Base-by-base conservation (phyloP, 1,140 invertebrate species). In the Drosophila funebris region DNA sequence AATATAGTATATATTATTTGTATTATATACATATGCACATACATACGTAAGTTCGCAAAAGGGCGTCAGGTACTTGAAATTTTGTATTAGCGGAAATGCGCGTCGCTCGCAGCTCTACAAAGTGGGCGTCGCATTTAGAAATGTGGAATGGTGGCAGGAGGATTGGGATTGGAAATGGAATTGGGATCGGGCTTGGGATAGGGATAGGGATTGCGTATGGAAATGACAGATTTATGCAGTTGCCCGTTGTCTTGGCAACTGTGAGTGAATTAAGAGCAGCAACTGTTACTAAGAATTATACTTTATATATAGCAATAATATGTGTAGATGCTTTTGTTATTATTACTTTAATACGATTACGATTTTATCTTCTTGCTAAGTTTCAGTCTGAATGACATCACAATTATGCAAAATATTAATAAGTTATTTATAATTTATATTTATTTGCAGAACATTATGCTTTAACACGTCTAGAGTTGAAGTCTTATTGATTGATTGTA, bases 71-170 rank as follows among this genome's bases (percentile, higher is more conserved):
- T 71, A 75, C 73, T 66, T 75, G 72, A 74, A 31, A 44, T 64
- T 52, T 74, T 53, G 44, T 44, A 46, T 63, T 71, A 57, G 80
- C 79, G 79, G 80, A 83, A 83, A 83, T 84, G 77, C 81, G 75
- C 56, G 61, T 79, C 63, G 52, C 61, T 71, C 66, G 56, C 67
- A 80, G 58, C 68, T 72, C 39, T 20, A 27, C 57, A 73, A 81
- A 83, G 81, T 83, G 80, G 72, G 61, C 62, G 63, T 46, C 50
- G 41, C 13, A 37, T 24, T 70, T 50, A 44, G 60, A 73, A 61
- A 39, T 57, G 58, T 13, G 44, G n/a, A 58, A 33, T 50, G 29
- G 27, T 24, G 16, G 1, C 4, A 27, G 37, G 39, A 53, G 31
- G 16, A 37, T 8, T 24, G 9, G 22, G 1, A 4, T 8, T 8